Evolutionary conservation across 2,888 invertebrate genomes (phyloP).

Genomic region (Drosophila anceps): DNA sequence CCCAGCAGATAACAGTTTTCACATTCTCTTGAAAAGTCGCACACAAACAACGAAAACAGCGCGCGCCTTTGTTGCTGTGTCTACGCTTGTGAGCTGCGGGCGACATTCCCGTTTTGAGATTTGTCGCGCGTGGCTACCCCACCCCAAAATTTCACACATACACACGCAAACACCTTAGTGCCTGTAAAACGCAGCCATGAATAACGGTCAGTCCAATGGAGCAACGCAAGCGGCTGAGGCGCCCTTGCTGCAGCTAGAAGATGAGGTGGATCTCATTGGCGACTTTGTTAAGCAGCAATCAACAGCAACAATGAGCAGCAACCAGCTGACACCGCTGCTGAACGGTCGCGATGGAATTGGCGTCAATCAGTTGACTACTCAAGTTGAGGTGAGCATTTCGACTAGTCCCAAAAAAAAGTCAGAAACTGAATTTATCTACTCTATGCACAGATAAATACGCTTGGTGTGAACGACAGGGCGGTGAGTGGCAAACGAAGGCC

Average conservation of each 20-base stretch:
- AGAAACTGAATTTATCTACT: not conserved
- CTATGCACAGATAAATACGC: constrained; percentile 75
- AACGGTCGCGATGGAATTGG: constrained; percentile 55
- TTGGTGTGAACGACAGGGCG: constrained; percentile 64
- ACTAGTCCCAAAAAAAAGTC: not conserved
- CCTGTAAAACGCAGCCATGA: constrained; percentile 42
- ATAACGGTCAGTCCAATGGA: constrained; percentile 36
- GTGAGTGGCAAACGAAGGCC: constrained; percentile 63
- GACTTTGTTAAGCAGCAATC: constrained; percentile 76
- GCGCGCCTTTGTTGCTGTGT: constrained; percentile 61
- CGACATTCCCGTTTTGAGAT: constrained; percentile 28
- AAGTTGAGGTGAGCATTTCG: constrained; percentile 68
- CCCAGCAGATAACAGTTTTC: constrained; percentile 64
- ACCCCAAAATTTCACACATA: constrained; percentile 27
- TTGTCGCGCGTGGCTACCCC: constrained; percentile 40
- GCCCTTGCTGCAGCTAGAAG: constrained; percentile 89
- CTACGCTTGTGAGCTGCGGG: constrained; percentile 31
- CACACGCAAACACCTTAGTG: constrained; percentile 22
- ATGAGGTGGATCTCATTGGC: constrained; percentile 84
- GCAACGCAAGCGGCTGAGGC: constrained; percentile 87
- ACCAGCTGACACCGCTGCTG: constrained; percentile 45
- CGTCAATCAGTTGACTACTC: constrained; percentile 66
- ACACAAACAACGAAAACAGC: constrained; percentile 42
- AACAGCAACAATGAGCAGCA: constrained; percentile 30
- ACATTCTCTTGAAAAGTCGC: constrained; percentile 54